These are phyloP conservation scores for Empidonax alnorum DNA, from an alignment of 2,113 vertebrate species.

Conservation along the genomic window DNA sequence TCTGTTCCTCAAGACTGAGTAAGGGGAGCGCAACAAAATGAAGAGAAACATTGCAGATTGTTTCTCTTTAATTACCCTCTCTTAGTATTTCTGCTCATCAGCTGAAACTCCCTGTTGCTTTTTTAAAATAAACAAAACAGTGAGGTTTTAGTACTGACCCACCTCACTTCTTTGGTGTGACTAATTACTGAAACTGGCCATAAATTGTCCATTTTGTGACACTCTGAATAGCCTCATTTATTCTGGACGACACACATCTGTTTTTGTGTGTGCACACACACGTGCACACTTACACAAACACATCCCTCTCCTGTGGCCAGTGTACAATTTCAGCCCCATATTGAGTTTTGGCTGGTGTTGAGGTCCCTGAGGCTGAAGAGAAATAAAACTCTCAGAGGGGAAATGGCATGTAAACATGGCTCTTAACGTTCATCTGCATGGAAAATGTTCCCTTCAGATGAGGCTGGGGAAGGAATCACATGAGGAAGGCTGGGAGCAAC, in stretches of 20 bases:
- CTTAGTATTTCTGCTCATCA: constrained; percentile 45
- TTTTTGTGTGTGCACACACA: not conserved
- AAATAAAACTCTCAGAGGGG: constrained; percentile 51
- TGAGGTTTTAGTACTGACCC: constrained; percentile 37
- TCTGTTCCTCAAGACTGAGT: not conserved
- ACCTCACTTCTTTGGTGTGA: constrained; percentile 37
- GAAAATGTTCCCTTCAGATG: not conserved
- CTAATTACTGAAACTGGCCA: constrained; percentile 56
- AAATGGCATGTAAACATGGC: constrained; percentile 38
- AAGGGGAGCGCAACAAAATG: not conserved
- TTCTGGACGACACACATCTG: constrained; percentile 67
- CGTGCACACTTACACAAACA: constrained; percentile 24
- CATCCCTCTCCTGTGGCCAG: not conserved
- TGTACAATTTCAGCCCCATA: constrained; percentile 57
- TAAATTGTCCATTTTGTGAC: constrained; percentile 68
- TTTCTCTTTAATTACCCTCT: constrained; percentile 69
- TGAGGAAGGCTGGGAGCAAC: not conserved
- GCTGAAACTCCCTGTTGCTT: constrained; percentile 49
- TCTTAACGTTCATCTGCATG: not conserved
- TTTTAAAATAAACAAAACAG: constrained; percentile 54
- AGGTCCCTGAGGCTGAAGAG: constrained; percentile 47
- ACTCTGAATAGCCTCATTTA: constrained; percentile 59
- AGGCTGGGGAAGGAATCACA: not conserved
- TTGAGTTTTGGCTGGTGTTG: constrained; percentile 54
- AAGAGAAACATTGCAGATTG: constrained; percentile 51